Base-by-base conservation (phyloP, 2,888 invertebrate genomes). In the Amphipoea lucens region DNA sequence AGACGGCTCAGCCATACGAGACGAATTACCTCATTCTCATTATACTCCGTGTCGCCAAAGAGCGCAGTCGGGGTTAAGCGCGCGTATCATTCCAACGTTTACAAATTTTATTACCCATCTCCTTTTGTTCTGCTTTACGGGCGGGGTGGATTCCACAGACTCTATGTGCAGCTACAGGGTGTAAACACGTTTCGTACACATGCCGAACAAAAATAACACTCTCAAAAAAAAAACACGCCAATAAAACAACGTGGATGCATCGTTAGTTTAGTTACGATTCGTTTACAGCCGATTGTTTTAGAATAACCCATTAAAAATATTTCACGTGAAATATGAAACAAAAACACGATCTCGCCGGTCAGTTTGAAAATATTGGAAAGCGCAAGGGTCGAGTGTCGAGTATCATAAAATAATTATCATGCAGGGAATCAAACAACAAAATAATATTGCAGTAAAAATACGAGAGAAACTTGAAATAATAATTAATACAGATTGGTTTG, bases 21-120 rank as follows among this genome's bases (percentile, higher is more conserved):
- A 93, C 93, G 92, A 93, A 94, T 94, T 90, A 91, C 92, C 89
- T 90, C 90, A 88, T 92, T 92, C 92, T 95, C 96, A 94, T 95
- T 95, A 95, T 93, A 93, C 91, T 91, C 87, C 91, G 89, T 92
- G 93, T 92, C 93, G 89, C 92, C 90, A 86, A 93, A 93, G 92
- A 92, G 91, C 91, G 90, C 92, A 92, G 92, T 89, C 90, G 93
- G 90, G 94, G 95, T 95, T 96, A 96, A 96, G 95, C 94, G 95
- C 93, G 93, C 96, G 96, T 96, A 94, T 96, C 96, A 94, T 94
- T 94, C 93, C 94, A 92, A 93, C 95, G 94, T 95, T 96, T 95
- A 95, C 95, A 95, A 96, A 96, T 96, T 96, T 96, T 96, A 96
- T 95, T 95, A 94, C 94, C 94, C 94, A 90, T 91, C 94, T 93